Evolutionary conservation across 2,888 invertebrate genomes (phyloP).

Genomic region (Hypena proboscidalis): DNA sequence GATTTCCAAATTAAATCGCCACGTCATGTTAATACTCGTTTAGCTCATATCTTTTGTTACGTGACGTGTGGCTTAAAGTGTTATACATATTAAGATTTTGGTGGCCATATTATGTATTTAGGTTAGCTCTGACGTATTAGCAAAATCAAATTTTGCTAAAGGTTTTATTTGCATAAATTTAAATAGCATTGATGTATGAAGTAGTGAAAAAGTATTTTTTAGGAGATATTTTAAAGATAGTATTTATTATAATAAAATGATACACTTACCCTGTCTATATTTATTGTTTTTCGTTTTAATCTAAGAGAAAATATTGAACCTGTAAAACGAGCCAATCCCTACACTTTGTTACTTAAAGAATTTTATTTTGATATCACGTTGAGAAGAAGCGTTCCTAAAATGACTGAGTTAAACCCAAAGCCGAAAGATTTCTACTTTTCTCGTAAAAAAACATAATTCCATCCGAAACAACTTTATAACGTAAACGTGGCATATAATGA

Average conservation of each 20-base stretch:
- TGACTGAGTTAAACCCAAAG: conserved; percentile 11
- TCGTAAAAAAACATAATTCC: conserved; percentile 13
- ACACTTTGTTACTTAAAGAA: background rate
- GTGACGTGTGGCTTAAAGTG: conserved; percentile 24
- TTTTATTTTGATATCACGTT: background rate
- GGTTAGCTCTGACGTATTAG: too few species aligned
- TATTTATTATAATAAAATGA: too few species aligned
- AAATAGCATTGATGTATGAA: too few species aligned
- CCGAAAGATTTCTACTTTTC: conserved; percentile 7
- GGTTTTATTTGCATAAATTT: too few species aligned
- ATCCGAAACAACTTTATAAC: conserved; percentile 27
- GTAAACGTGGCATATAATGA: conserved; percentile 22
- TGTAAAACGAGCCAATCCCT: too few species aligned
- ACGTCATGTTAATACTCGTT: conserved; percentile 50
- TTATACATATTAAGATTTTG: conserved; percentile 33
- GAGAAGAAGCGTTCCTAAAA: background rate
- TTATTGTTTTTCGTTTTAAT: too few species aligned
- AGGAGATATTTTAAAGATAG: too few species aligned
- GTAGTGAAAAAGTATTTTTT: too few species aligned
- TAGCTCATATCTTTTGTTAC: conserved; percentile 26
- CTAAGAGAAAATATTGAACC: too few species aligned
- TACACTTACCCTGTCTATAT: too few species aligned
- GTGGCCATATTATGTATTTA: conserved; percentile 5
- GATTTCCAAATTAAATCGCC: conserved; percentile 59
- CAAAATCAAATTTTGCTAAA: too few species aligned